Evolutionary conservation across 2,888 invertebrate genomes (phyloP), one percentile per base, ranked within the genome.

Genomic region (Tupiocoris notatus): DNA sequence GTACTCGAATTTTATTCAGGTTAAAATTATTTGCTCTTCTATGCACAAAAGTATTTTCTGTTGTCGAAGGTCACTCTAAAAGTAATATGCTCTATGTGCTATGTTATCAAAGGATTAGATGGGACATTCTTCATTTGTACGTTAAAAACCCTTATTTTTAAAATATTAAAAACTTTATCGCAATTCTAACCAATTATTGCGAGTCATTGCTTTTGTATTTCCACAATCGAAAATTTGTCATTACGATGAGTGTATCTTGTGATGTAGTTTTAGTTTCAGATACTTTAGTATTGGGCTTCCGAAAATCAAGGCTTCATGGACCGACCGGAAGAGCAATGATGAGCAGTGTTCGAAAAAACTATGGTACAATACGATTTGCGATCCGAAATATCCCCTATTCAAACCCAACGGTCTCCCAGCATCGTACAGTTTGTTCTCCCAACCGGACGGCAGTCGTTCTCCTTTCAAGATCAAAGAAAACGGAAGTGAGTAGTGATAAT

Each of bases 381-480:
- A 94, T 84, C 93, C 94, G 0, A 87, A 87, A 77, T 92, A 90
- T 85, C 93, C 93, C 0, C 88, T 92, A 21, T 92, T 92, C 81
- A 89, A 90, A 81, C 87, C 87, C 77, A 90, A 92, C 80, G 93
- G 93, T 0, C 87, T 90, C 65, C 89, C 90, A 2, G 90, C 91
- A 76, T 93, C 93, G 0, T 89, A 89, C 79, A 89, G 88, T 3
- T 85, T 93, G 0, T 92, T 91, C 83, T 89, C 90, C 80, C 88
- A 91, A 80, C 89, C 90, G 81, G 84, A 92, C 70, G 88, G 89
- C 58, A 88, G 88, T 79, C 90, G 91, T 80, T 39, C 39, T 3
- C 39, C 12, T 39, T 3, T 39, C 39, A 3, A n/a, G n/a, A n/a
- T 12, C 39, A 39, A 39, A 3, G 39, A 12, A 39, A 39, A 3